These are phyloP conservation scores for Eurypyga helias DNA, from an alignment of 2,113 vertebrate genomes.

Conservation along the genomic window DNA sequence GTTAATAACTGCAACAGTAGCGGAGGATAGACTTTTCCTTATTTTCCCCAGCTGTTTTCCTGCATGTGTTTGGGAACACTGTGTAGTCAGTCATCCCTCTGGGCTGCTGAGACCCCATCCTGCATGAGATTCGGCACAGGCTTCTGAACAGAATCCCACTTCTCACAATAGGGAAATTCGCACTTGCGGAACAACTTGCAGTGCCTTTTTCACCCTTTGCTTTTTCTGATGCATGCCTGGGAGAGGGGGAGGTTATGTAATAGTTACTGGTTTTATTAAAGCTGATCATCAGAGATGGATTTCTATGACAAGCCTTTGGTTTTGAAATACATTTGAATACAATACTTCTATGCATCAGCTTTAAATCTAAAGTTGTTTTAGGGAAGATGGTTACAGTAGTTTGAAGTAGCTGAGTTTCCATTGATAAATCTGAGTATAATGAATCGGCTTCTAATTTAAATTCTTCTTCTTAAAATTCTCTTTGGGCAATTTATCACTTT, in stretches of 20 bases:
- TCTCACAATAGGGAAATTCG: neutral
- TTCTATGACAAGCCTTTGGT: neutral
- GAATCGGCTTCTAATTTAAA: neutral
- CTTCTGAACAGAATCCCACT: neutral
- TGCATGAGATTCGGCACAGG: neutral
- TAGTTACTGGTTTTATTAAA: neutral
- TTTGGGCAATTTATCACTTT: neutral
- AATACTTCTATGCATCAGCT: neutral
- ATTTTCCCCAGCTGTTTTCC: neutral
- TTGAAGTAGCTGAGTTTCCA: neutral
- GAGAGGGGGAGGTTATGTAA: neutral
- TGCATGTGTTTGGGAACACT: neutral
- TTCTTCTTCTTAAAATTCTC: neutral
- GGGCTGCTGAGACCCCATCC: neutral
- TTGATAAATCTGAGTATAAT: neutral
- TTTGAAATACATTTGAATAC: neutral
- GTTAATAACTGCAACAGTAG: neutral
- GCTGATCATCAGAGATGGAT: fast-evolving
- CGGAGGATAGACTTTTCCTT: neutral
- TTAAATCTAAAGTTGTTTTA: neutral
- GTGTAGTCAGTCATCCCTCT: neutral
- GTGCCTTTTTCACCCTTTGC: neutral
- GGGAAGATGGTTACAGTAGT: neutral
- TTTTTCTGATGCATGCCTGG: neutral
- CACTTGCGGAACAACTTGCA: neutral